These are phyloP conservation scores for Sclerodermus sp. DNA, from an alignment of 2,888 invertebrate genomes.

Conservation along the genomic window DNA sequence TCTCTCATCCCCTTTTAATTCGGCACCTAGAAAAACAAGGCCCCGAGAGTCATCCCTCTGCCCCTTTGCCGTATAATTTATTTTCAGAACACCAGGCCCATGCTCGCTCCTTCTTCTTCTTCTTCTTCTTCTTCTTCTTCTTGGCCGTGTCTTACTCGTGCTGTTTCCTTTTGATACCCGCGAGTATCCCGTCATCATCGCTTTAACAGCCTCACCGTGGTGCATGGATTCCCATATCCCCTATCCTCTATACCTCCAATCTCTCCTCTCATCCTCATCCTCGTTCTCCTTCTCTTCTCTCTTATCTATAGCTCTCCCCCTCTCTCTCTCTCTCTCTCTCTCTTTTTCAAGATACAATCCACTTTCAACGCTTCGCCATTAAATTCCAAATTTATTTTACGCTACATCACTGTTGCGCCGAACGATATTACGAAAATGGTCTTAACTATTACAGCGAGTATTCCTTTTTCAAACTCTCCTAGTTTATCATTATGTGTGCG, in stretches of 20 bases:
- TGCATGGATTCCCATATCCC: slow-evolving; percentile 9
- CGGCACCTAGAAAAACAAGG: slow-evolving; percentile 33
- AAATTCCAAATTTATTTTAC: too few species aligned
- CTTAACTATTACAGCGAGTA: slow-evolving; percentile 1
- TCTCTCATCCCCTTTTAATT: slow-evolving; percentile 32
- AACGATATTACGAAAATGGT: not conserved
- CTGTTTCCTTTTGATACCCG: slow-evolving; percentile 7
- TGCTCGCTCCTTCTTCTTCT: not conserved
- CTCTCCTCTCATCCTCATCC: slow-evolving; percentile 10
- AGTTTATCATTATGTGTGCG: too few species aligned
- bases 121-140: too few species aligned
- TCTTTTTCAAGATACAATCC: not conserved
- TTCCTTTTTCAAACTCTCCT: not conserved
- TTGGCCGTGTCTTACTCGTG: slow-evolving; percentile 3
- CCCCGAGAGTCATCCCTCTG: slow-evolving; percentile 7
- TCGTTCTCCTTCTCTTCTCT: too few species aligned
- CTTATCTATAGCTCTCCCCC: not conserved
- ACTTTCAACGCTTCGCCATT: slow-evolving; percentile 1
- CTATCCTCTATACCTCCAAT: slow-evolving; percentile 11
- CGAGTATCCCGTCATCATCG: slow-evolving; percentile 29
- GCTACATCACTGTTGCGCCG: too few species aligned
- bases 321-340: slow-evolving; percentile 6
- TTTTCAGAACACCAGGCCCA: slow-evolving; percentile 10
- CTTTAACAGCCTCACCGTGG: slow-evolving; percentile 26
- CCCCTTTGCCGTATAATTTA: slow-evolving; percentile 32